A percentile compares a stretch with the other conserved stretches of the same genome.
Evolutionary conservation across 2,888 invertebrate genomes (phyloP).

Genomic region (Diloba caeruleocephala): DNA sequence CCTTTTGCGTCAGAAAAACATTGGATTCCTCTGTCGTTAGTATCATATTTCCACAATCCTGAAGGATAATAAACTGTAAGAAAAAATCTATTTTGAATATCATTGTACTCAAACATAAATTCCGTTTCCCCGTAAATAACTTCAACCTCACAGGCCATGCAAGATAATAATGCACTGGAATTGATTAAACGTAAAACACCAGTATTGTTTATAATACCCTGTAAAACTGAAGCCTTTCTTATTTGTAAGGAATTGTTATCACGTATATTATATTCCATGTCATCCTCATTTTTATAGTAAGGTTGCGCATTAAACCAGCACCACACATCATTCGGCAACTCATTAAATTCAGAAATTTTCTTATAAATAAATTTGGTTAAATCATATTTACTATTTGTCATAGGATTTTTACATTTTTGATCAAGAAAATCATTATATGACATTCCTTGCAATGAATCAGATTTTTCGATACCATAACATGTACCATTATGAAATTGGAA

Average conservation of each 20-base stretch:
- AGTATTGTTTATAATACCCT: constrained; percentile 72
- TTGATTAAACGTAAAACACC: constrained; percentile 67
- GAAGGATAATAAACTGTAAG: constrained; percentile 89
- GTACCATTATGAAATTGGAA: constrained; percentile 72
- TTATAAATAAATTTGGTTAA: constrained; percentile 73
- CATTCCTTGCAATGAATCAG: constrained; percentile 56
- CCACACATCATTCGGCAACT: constrained; percentile 66
- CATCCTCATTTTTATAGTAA: constrained; percentile 12
- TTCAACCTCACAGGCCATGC: constrained; percentile 80
- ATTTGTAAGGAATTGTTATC: constrained; percentile 17
- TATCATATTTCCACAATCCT: constrained; percentile 84
- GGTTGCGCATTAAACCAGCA: constrained; percentile 72
- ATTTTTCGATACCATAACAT: constrained; percentile 77
- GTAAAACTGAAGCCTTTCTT: constrained; percentile 29
- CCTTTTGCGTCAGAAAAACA: constrained; percentile 90
- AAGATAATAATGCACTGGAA: constrained; percentile 60
- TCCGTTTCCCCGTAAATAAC: constrained; percentile 70
- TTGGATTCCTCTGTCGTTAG: constrained; percentile 83
- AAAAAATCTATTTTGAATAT: constrained; percentile 69
- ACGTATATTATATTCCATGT: constrained; percentile 11
- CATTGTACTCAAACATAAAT: constrained; percentile 73
- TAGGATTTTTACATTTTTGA: constrained; percentile 70
- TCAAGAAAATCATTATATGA: constrained; percentile 67
- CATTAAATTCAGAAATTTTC: constrained; percentile 68
- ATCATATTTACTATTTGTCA: constrained; percentile 60